Evolutionary conservation across 1,140 invertebrate species (phyloP), one percentile per base, ranked within the genome.

Genomic region (Ooceraea biroi): DNA sequence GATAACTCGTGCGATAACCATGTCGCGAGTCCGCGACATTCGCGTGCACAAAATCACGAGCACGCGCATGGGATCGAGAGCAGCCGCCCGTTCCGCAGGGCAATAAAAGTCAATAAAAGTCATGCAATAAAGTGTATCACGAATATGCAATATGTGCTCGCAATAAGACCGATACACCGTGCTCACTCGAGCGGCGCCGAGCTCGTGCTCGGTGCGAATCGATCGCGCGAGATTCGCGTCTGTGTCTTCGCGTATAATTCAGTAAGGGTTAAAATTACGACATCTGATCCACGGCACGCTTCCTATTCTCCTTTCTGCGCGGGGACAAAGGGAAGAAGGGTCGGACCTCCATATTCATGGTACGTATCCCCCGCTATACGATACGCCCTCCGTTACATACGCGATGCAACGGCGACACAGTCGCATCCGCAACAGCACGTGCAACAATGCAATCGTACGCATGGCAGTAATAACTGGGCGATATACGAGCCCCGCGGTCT

Each of bases 401-500:
- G 73, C 58, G 27, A 63, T 36, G 73, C 44, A 25, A 36, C 44
- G 58, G 36, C 76, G 76, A 78, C 76, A 57, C 76, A 57, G 63
- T 69, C 44, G 76, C 76, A 71, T 80, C 76, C 76, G 76, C 65
- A 55, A 50, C 50, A 55, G 65, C 50, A 69, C 46, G 46, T 66
- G 69, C 41, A 68, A 68, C 68, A 72, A 74, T 73, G 58, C 78
- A 82, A 74, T 74, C 78, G 78, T 68, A 61, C 57, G 71, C 44
- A 55, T 48, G 50, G 30, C 52, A 85, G 83, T 89, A 87, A 87
- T 89, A 89, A 89, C 88, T 68, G 46, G 57, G 80, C 48, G 83
- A 88, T 84, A 82, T 86, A 86, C 72, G 80, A 82, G 80, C 36
- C 55, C 22, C 30, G 22, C 63, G 25, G 65, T 85, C 58, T 84